Percentiles rank a stretch among this genome's conserved stretches.
phyloP scores from a whole-genome alignment of 1,140 invertebrate species.

The Drosophila tsacasi region DNA sequence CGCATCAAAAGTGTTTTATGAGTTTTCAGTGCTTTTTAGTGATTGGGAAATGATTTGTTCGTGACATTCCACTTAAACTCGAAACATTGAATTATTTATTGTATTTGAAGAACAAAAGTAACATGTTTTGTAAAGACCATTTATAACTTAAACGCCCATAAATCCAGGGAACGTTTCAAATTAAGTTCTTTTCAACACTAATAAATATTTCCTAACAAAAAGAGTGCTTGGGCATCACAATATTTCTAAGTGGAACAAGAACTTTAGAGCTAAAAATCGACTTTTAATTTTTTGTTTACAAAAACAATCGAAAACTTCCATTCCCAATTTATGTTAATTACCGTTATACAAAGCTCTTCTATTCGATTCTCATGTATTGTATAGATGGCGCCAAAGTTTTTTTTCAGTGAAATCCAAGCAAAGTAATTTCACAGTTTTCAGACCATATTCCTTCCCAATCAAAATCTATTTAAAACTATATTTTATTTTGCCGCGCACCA shows the following conservation, averaged over 20 bases:
- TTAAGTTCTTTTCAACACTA: not conserved
- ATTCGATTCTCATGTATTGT: not conserved
- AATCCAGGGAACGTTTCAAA: slow-evolving; percentile 2
- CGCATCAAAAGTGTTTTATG: slow-evolving; percentile 62
- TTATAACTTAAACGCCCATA: not conserved
- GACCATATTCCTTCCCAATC: not conserved
- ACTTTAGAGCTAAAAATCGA: not conserved
- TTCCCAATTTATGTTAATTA: slow-evolving; percentile 7
- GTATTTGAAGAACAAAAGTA: slow-evolving; percentile 17
- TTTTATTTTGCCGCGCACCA: slow-evolving; percentile 6
- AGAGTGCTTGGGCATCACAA: not conserved
- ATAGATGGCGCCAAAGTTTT: not conserved
- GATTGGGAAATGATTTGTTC: slow-evolving; percentile 34
- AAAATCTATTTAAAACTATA: slow-evolving; percentile 15
- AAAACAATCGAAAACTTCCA: not conserved
- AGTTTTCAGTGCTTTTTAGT: slow-evolving; percentile 40
- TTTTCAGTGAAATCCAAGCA: not conserved
- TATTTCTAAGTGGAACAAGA: not conserved
- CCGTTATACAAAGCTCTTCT: not conserved
- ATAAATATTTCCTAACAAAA: not conserved
- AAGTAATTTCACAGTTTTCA: not conserved
- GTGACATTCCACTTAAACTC: slow-evolving; percentile 9
- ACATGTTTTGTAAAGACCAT: not conserved
- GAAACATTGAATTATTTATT: slow-evolving; percentile 18
- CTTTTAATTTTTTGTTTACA: not conserved